Evolutionary conservation across 2,113 vertebrate species (phyloP).

Genomic region (Peucedramus taeniatus): DNA sequence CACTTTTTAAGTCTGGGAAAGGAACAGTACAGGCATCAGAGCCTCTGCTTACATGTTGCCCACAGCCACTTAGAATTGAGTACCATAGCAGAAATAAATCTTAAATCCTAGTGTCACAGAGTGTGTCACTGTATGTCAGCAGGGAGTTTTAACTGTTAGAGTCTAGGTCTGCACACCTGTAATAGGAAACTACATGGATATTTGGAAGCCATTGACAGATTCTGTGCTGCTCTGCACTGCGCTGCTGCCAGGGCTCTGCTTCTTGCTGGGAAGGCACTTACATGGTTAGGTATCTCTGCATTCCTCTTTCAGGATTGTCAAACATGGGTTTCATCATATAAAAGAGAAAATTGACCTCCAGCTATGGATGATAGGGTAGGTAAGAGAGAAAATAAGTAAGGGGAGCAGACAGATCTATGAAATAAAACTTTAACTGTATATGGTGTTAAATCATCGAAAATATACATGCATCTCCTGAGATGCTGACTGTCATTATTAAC

Average conservation of each 20-base stretch:
- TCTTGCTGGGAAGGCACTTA: neutral
- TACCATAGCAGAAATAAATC: neutral
- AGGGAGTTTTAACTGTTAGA: neutral
- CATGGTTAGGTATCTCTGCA: rapidly evolving
- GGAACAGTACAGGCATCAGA: neutral
- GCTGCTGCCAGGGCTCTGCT: neutral
- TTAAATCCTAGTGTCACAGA: neutral
- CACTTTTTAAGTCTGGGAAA: neutral
- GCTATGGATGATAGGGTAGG: neutral
- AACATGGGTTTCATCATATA: neutral
- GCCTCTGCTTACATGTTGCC: neutral
- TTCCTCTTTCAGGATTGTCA: neutral
- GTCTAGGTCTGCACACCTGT: neutral
- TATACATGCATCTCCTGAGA: neutral
- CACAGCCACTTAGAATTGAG: neutral
- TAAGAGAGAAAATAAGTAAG: neutral
- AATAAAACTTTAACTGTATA: neutral
- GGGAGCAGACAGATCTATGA: neutral
- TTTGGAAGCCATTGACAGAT: neutral
- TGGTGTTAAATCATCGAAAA: neutral
- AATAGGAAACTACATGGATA: neutral
- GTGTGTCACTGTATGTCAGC: neutral
- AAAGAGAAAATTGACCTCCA: neutral
- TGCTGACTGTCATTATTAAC: neutral
- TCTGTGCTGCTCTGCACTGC: neutral